phyloP scores from a whole-genome alignment of 2,797 vertebrate species.

The Argya squamiceps region DNA sequence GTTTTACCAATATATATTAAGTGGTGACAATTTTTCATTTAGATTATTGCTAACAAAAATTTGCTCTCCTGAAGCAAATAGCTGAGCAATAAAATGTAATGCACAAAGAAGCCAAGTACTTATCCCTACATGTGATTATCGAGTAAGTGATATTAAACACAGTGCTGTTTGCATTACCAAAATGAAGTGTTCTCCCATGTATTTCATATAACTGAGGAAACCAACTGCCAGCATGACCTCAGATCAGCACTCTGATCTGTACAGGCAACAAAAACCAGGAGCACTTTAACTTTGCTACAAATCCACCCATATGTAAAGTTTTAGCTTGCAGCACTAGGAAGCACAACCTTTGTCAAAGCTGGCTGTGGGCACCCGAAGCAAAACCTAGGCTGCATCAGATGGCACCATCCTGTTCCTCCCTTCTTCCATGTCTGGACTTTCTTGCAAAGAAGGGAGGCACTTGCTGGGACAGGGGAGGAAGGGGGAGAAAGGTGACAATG shows the following conservation, averaged over 20 bases:
- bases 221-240: not conserved
- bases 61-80: not conserved
- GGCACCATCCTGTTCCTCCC: not conserved
- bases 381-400: not conserved
- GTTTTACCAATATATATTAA: not conserved
- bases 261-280: not conserved
- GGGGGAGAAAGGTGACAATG: accelerated
- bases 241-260: not conserved
- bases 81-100: not conserved
- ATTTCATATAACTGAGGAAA: not conserved
- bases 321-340: not conserved
- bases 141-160: not conserved
- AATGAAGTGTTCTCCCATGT: not conserved
- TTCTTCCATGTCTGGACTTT: not conserved
- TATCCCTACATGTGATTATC: not conserved
- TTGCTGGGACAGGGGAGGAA: not conserved
- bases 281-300: not conserved
- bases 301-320: not conserved
- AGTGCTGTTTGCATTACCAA: not conserved
- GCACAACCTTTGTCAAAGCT: not conserved
- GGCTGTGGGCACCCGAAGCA: accelerated
- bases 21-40: not conserved
- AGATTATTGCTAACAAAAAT: not conserved
- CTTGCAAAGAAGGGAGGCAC: not conserved
- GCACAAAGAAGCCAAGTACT: not conserved